These are phyloP conservation scores for Pterocles orientalis DNA, from an alignment of 2,113 vertebrate genomes.

Conservation along the genomic window DNA sequence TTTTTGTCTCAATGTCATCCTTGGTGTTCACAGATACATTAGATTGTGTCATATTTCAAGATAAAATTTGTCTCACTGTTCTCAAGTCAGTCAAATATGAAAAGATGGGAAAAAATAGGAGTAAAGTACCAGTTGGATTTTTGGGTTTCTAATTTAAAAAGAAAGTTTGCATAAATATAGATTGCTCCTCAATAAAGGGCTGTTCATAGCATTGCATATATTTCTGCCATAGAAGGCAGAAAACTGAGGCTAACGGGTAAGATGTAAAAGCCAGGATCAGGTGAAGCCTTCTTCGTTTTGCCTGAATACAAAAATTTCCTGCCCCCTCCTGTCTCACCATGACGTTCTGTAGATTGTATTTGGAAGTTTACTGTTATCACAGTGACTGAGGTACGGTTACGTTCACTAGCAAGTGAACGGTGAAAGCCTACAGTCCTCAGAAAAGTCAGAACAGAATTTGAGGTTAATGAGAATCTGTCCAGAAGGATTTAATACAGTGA, in stretches of 20 bases:
- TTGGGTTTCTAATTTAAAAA: neutral
- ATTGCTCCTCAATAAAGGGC: neutral
- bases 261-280: neutral
- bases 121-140: neutral
- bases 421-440: neutral
- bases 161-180: neutral
- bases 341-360: neutral
- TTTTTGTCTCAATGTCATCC: neutral
- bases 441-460: neutral
- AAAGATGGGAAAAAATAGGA: neutral
- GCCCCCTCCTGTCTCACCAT: fast-evolving
- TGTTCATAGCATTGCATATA: neutral
- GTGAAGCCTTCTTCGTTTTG: neutral
- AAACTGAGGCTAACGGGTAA: neutral
- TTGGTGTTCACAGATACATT: neutral
- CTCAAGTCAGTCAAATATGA: neutral
- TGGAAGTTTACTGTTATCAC: neutral
- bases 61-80: neutral
- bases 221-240: neutral
- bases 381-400: neutral
- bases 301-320: neutral
- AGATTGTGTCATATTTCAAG: neutral
- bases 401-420: neutral
- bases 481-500: neutral
- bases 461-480: neutral